phyloP scores from a whole-genome alignment of 2,113 vertebrate species.

The Anarrhichthys ocellatus region DNA sequence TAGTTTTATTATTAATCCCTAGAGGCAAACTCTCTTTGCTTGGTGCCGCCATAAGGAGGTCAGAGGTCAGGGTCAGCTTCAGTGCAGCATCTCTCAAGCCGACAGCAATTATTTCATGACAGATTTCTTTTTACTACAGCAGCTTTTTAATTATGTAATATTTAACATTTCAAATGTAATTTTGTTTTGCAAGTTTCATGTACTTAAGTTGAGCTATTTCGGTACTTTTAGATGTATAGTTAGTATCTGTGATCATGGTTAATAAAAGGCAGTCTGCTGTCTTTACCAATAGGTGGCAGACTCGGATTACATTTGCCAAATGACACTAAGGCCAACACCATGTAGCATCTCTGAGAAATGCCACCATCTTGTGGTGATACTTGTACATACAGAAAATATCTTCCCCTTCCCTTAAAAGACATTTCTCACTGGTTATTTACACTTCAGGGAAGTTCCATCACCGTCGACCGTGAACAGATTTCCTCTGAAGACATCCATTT shows the following conservation, averaged over 20 bases:
- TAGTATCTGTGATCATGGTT: neutral
- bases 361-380: slow-evolving; percentile 68
- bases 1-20: slow-evolving; percentile 4
- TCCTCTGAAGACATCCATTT: neutral
- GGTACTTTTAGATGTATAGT: neutral
- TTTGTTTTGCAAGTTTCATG: neutral
- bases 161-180: neutral
- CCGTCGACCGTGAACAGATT: neutral
- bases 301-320: slow-evolving; percentile 7
- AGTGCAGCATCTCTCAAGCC: slow-evolving; percentile 21
- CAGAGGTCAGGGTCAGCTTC: slow-evolving; percentile 46
- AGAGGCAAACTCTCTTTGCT: neutral
- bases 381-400: slow-evolving; percentile 1
- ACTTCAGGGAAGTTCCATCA: neutral
- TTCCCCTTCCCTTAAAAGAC: neutral
- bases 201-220: neutral
- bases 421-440: neutral
- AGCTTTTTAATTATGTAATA: slow-evolving; percentile 8
- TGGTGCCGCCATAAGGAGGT: slow-evolving; percentile 4
- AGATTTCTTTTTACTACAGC: neutral
- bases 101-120: neutral
- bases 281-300: slow-evolving; percentile 47
- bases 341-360: slow-evolving; percentile 41
- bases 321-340: neutral
- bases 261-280: neutral